These are phyloP conservation scores for Oscheius sp. DNA, from an alignment of 2,888 invertebrate species.

Conservation along the genomic window DNA sequence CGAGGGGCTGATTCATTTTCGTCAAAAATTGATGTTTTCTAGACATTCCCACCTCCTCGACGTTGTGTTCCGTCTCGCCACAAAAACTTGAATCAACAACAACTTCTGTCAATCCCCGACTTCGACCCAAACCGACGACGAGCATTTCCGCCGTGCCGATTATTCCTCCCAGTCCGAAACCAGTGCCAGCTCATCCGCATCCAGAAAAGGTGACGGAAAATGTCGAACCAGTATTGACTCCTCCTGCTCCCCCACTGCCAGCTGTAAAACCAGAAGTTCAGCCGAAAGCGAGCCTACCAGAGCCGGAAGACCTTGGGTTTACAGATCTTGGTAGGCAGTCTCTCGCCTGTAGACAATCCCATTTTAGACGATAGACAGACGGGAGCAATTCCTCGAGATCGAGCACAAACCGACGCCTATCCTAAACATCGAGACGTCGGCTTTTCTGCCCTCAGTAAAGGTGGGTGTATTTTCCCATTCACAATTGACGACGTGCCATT, in stretches of 20 bases:
- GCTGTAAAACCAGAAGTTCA: slow-evolving; percentile 37
- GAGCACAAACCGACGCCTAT: slow-evolving; percentile 27
- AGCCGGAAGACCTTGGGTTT: slow-evolving; percentile 51
- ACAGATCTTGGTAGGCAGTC: slow-evolving; percentile 45
- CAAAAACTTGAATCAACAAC: slow-evolving; percentile 40
- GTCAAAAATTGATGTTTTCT: not conserved
- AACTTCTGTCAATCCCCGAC: slow-evolving; percentile 71
- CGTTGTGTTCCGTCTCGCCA: slow-evolving; percentile 24
- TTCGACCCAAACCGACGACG: slow-evolving; percentile 68
- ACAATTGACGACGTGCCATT: not conserved
- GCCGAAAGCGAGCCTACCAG: slow-evolving; percentile 11
- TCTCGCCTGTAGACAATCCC: not conserved
- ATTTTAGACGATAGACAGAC: slow-evolving; percentile 4
- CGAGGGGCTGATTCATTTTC: too few relatives aligned
- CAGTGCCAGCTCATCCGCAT: slow-evolving; percentile 1
- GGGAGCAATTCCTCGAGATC: slow-evolving; percentile 19
- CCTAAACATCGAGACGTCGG: slow-evolving; percentile 1
- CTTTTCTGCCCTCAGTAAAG: slow-evolving; percentile 3
- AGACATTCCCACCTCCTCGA: slow-evolving; percentile 10
- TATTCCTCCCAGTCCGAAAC: slow-evolving; percentile 36
- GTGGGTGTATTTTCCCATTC: slow-evolving; percentile 1
- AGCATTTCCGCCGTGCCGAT: slow-evolving; percentile 32
- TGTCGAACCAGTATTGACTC: not conserved
- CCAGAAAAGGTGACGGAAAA: slow-evolving; percentile 8
- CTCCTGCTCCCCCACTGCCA: slow-evolving; percentile 1